phyloP scores from a whole-genome alignment of 1,140 invertebrate species.

The Prorops nasuta region DNA sequence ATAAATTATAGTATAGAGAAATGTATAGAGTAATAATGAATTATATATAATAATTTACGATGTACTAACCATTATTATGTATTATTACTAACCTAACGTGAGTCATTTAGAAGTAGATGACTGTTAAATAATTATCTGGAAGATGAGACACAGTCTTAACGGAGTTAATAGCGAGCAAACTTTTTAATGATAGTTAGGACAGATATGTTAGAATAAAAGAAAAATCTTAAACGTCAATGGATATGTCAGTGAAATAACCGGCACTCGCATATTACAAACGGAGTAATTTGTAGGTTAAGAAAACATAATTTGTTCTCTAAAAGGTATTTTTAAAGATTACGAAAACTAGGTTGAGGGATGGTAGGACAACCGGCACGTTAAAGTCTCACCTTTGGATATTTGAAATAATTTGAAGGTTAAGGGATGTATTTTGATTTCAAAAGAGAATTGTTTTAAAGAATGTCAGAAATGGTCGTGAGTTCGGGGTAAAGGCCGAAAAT shows the following conservation, averaged over 20 bases:
- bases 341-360: slow-evolving; percentile 13
- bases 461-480: neutral
- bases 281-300: neutral
- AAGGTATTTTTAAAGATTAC: neutral
- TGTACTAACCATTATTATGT: too few relatives aligned
- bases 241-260: neutral
- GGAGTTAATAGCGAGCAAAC: too few relatives aligned
- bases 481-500: too few relatives aligned
- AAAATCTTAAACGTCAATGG: neutral
- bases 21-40: too few relatives aligned
- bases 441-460: neutral
- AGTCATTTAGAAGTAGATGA: too few relatives aligned
- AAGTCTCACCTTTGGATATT: neutral
- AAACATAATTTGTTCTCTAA: neutral
- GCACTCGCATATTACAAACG: neutral
- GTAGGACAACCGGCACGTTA: neutral
- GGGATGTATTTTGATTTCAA: neutral
- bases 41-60: too few relatives aligned
- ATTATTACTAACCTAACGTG: too few relatives aligned
- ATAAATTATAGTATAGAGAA: too few relatives aligned
- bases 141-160: too few relatives aligned
- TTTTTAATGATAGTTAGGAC: too few relatives aligned
- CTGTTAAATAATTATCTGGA: too few relatives aligned
- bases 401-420: neutral
- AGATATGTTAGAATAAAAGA: too few relatives aligned